A percentile compares a stretch with the other conserved stretches of the same genome.
phyloP scores from a whole-genome alignment of 2,888 invertebrate genomes.

The Cataglyphis rosenhaueri region DNA sequence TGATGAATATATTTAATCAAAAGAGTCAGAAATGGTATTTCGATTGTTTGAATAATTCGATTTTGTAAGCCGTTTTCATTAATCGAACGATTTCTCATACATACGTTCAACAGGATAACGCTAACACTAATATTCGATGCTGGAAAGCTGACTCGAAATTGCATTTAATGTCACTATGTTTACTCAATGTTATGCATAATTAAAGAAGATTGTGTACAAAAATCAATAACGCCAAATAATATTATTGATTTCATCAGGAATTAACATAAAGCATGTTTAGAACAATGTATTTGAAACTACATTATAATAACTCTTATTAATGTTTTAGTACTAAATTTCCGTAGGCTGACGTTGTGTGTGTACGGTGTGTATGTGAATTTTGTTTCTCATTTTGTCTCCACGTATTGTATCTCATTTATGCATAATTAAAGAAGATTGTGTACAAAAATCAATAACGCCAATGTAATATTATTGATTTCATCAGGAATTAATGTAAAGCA shows the following conservation, averaged over 20 bases:
- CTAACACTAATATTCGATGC: conserved; percentile 27
- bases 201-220: conserved; percentile 41
- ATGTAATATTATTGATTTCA: conserved; percentile 40
- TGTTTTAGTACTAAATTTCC: conserved; percentile 37
- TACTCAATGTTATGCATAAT: conserved; percentile 26
- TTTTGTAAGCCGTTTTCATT: conserved; percentile 28
- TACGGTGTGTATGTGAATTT: neutral
- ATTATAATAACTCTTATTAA: conserved; percentile 16
- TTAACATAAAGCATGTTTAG: conserved; percentile 11
- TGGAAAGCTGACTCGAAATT: conserved; percentile 26
- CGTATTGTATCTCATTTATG: neutral
- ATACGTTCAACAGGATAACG: neutral
- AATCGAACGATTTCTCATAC: neutral
- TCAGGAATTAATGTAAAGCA: conserved; percentile 14
- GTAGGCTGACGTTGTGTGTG: too few relatives aligned
- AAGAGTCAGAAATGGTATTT: neutral
- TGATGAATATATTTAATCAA: conserved; percentile 20
- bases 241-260: conserved; percentile 27
- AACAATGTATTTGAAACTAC: conserved; percentile 8
- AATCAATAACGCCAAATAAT: conserved; percentile 35
- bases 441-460: conserved; percentile 34
- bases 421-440: conserved; percentile 27
- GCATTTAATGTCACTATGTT: conserved; percentile 20
- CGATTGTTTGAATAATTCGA: neutral
- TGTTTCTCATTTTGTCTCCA: neutral